These are phyloP conservation scores for Polia nebulosa DNA, from an alignment of 2,888 invertebrate species.

Conservation along the genomic window DNA sequence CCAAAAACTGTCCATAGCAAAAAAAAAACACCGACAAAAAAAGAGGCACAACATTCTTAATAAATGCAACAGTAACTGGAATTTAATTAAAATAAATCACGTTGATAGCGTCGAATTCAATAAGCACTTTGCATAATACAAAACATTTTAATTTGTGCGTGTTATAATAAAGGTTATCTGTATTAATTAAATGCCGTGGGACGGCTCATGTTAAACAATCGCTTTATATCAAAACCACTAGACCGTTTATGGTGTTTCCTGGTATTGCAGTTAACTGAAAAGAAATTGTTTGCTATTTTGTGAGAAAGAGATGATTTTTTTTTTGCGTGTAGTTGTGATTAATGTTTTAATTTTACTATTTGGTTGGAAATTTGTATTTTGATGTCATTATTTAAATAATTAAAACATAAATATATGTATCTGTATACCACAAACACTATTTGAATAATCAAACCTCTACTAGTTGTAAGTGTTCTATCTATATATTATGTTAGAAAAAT, in stretches of 20 bases:
- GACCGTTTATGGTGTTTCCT: slow-evolving; percentile 51
- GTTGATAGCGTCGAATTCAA: slow-evolving; percentile 55
- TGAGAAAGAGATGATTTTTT: neutral
- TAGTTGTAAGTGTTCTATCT: too few relatives aligned
- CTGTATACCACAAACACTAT: too few relatives aligned
- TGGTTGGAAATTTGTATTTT: neutral
- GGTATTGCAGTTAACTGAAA: slow-evolving; percentile 17
- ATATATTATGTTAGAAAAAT: neutral
- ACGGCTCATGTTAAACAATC: slow-evolving; percentile 48
- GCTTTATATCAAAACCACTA: slow-evolving; percentile 53
- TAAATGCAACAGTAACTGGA: slow-evolving; percentile 48
- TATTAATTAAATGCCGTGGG: slow-evolving; percentile 59
- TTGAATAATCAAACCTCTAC: too few relatives aligned
- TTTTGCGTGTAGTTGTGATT: neutral
- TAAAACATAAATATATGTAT: too few relatives aligned
- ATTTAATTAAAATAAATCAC: slow-evolving; percentile 59
- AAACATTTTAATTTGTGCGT: slow-evolving; percentile 63
- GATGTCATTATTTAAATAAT: neutral
- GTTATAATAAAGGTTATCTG: slow-evolving; percentile 65
- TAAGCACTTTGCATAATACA: slow-evolving; percentile 61
- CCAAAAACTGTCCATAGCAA: slow-evolving; percentile 12
- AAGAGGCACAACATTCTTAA: slow-evolving; percentile 6
- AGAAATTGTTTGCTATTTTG: slow-evolving; percentile 10
- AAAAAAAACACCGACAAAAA: neutral
- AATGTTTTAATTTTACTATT: neutral